A percentile compares a stretch with the other conserved stretches of the same genome.
Evolutionary conservation across 2,113 vertebrate species (phyloP).

Genomic region (Climacteris rufus): DNA sequence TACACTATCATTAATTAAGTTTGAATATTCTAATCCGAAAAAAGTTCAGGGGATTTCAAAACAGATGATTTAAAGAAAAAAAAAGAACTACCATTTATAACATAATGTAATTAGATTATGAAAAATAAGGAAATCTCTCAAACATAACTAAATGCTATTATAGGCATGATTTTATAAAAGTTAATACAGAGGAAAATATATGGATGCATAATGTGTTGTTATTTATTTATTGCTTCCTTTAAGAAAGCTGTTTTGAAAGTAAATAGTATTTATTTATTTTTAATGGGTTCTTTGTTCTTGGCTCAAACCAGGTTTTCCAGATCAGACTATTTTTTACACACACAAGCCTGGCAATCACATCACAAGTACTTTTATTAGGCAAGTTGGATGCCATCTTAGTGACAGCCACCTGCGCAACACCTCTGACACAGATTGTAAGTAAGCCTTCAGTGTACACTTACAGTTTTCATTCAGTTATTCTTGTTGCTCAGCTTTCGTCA

Average conservation of each 20-base stretch:
- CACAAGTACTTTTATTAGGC: neutral
- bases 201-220: neutral
- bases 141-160: neutral
- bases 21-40: neutral
- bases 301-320: neutral
- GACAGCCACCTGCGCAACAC: neutral
- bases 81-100: neutral
- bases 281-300: neutral
- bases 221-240: neutral
- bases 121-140: neutral
- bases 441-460: neutral
- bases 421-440: neutral
- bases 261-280: neutral
- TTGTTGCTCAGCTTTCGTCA: neutral
- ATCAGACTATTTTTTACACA: neutral
- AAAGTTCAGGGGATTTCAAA: neutral
- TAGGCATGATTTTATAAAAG: neutral
- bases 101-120: neutral
- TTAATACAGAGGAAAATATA: neutral
- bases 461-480: neutral
- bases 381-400: neutral
- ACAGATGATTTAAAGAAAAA: neutral
- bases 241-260: neutral
- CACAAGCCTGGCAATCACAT: neutral
- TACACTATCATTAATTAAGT: neutral